Conservation (phyloP, 2,797 vertebrate genomes). For the Hydrolagus colliei region DNA sequence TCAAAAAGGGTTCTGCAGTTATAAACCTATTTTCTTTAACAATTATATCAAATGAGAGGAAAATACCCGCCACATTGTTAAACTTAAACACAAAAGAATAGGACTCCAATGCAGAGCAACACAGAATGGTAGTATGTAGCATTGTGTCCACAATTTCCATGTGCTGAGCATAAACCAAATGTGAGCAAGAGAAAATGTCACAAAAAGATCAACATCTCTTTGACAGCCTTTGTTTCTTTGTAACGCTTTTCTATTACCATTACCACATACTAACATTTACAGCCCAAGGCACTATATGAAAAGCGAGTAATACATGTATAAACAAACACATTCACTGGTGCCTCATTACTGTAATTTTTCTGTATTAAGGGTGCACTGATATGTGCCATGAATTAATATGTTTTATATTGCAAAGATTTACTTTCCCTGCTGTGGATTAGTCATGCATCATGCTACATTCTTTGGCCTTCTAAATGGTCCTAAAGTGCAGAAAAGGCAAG, state of each 20-base stretch:
- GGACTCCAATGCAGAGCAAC: too few relatives aligned
- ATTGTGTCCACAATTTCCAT: too few relatives aligned
- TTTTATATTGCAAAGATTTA: constrained; percentile 40
- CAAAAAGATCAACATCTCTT: constrained; percentile 27
- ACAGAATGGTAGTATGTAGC: too few relatives aligned
- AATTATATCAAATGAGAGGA: too few relatives aligned
- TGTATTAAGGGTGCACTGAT: constrained; percentile 41
- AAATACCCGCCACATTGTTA: too few relatives aligned
- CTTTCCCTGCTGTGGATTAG: constrained; percentile 50
- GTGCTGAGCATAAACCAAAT: background rate
- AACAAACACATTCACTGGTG: constrained; percentile 45
- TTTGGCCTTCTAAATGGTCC: constrained; percentile 21
- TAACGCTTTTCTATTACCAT: background rate
- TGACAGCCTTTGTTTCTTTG: background rate
- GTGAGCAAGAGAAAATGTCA: constrained; percentile 3
- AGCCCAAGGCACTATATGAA: constrained; percentile 3
- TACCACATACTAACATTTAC: constrained; percentile 22
- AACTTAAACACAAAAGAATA: too few relatives aligned
- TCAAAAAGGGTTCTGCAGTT: background rate
- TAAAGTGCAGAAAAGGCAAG: constrained; percentile 22
- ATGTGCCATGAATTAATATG: constrained; percentile 44
- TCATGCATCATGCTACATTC: constrained; percentile 39
- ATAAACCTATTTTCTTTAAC: background rate
- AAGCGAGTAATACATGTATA: constrained; percentile 38
- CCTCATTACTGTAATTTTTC: constrained; percentile 43